Evolutionary conservation across 2,888 invertebrate genomes (phyloP).

Genomic region (Teleiodes luculella): DNA sequence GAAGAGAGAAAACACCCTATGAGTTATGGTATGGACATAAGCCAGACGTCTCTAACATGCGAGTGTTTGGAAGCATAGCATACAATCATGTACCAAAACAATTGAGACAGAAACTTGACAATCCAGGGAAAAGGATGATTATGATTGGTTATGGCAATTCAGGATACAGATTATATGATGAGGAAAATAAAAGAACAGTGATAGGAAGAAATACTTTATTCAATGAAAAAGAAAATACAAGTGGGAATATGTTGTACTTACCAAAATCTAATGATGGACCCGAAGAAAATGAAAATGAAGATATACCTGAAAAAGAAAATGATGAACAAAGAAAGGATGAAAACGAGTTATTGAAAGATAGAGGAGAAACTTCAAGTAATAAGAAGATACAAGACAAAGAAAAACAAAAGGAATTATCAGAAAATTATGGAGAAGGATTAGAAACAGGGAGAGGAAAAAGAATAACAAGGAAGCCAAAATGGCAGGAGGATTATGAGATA

Average conservation of each 20-base stretch:
- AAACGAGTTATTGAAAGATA: neutral
- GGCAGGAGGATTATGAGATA: constrained; percentile 14
- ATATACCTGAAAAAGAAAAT: neutral
- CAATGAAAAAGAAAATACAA: neutral
- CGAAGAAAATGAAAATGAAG: neutral
- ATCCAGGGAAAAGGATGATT: constrained; percentile 11
- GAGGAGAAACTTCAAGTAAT: too few relatives aligned
- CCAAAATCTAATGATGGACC: neutral
- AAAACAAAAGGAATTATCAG: too few relatives aligned
- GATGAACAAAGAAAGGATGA: neutral
- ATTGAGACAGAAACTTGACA: constrained; percentile 13
- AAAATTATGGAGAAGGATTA: too few relatives aligned
- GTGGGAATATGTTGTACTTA: neutral
- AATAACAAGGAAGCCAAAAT: constrained; percentile 16
- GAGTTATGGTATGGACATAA: constrained; percentile 12
- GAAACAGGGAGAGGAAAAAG: too few relatives aligned
- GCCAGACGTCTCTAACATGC: constrained; percentile 19
- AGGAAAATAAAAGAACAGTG: neutral
- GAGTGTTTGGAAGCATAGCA: too few relatives aligned
- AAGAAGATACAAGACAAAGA: too few relatives aligned
- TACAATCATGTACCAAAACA: constrained; percentile 22
- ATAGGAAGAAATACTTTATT: constrained; percentile 12
- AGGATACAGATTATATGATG: constrained; percentile 6
- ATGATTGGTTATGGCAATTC: too few relatives aligned
- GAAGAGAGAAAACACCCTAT: neutral